A percentile compares a stretch with the other conserved stretches of the same genome.
Conservation (phyloP, 2,888 invertebrate genomes). For the Drosophila stalkeri region DNA sequence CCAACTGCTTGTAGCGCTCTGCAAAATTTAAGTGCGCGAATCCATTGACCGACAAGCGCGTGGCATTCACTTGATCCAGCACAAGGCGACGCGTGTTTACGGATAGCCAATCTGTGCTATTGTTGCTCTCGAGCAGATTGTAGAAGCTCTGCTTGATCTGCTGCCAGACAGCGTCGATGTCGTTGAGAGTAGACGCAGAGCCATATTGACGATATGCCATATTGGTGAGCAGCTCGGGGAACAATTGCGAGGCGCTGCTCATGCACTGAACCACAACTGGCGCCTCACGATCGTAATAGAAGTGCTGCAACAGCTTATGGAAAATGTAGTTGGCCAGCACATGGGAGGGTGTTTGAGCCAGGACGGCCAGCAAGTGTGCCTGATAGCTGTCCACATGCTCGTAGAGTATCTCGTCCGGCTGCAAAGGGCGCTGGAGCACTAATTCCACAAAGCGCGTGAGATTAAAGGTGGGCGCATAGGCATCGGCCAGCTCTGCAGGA, state of each 20-base stretch:
- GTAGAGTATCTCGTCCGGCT: slow-evolving; percentile 63
- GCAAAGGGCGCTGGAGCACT: slow-evolving; percentile 60
- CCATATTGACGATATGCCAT: slow-evolving; percentile 70
- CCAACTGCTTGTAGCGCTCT: slow-evolving; percentile 51
- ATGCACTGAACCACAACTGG: slow-evolving; percentile 64
- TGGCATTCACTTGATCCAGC: slow-evolving; percentile 67
- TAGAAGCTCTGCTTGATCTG: slow-evolving; percentile 71
- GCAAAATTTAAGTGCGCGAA: slow-evolving; percentile 66
- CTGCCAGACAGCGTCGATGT: slow-evolving; percentile 76
- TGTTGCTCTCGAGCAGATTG: slow-evolving; percentile 48
- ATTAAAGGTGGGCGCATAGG: slow-evolving; percentile 61
- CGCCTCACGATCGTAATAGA: slow-evolving; percentile 61
- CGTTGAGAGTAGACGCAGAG: slow-evolving; percentile 59
- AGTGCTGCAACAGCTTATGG: slow-evolving; percentile 70
- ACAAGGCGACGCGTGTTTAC: slow-evolving; percentile 57
- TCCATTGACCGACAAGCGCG: slow-evolving; percentile 67
- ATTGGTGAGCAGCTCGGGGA: slow-evolving; percentile 77
- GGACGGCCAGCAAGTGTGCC: slow-evolving; percentile 54
- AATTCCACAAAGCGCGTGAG: slow-evolving; percentile 70
- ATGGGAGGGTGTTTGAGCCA: slow-evolving; percentile 46
- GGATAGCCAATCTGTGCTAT: slow-evolving; percentile 66
- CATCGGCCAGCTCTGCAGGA: slow-evolving; percentile 46
- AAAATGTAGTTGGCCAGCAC: slow-evolving; percentile 81
- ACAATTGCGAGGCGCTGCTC: slow-evolving; percentile 58
- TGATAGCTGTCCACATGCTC: slow-evolving; percentile 76